Evolutionary conservation across 1,140 invertebrate species (phyloP), one percentile per base, ranked within the genome.

Genomic region (Saxidomus purpurata): DNA sequence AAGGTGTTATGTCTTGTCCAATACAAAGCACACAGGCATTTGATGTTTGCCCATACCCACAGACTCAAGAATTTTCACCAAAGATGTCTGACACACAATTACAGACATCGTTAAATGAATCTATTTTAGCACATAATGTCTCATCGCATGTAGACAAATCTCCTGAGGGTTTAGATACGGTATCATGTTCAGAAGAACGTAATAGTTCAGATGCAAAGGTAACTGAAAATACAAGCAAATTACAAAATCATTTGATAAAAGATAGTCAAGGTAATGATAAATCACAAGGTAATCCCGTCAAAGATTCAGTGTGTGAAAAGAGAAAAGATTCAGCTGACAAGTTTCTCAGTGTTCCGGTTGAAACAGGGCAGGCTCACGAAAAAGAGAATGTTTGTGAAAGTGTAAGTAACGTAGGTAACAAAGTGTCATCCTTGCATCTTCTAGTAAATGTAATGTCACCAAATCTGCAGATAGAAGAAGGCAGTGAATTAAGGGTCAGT

Each of bases 41-140:
- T 71, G 67, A 71, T 15, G 25, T 71, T 0, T 71, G 67, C 28
- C 34, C 3, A 19, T 71, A 9, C 28, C 67, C 67, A 36, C 2
- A 71, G 17, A 71, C 67, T 4, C 67, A 71, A 38, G 67, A 71
- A 71, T 71, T 71, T 38, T 17, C 25, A 28, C 67, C 67, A 36
- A 36, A 36, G 6, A 8, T 71, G 22, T 71, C 67, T 71, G 67
- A 71, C 36, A 71, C 22, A 19, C 34, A 31, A 1, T 1, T 19
- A 9, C 34, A 38, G 36, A 71, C 17, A n/a, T 19, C 67, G 1
- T 1, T 71, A 28, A 13, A 6, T 38, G 67, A 71, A 38, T 17
- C 34, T 22, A 0, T 63, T n/a, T n/a, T n/a, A n/a, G n/a, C 19
- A 63, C 59, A 63, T 67, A 31, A 67, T 67, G 8, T 31, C 4